Conservation (phyloP, 2,113 vertebrate genomes). For the Phoenicopterus ruber region DNA sequence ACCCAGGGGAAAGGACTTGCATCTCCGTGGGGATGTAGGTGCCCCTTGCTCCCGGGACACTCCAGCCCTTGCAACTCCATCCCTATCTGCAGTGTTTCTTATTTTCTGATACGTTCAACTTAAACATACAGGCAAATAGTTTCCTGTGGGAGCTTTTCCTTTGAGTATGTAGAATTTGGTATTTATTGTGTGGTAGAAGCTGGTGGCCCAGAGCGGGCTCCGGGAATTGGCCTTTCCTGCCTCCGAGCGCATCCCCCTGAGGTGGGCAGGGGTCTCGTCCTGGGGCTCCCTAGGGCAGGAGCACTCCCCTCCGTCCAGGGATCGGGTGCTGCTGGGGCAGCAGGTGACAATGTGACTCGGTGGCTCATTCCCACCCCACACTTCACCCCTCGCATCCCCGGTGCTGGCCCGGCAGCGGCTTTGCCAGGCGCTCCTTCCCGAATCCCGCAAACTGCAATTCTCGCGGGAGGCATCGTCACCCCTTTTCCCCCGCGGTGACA, state of each 20-base stretch:
- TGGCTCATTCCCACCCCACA: background rate
- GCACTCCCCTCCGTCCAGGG: fast-evolving
- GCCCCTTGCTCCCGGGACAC: background rate
- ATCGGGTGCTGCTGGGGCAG: fast-evolving
- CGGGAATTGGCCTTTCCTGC: background rate
- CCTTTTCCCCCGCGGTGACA: background rate
- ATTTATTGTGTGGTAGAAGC: background rate
- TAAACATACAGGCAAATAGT: background rate
- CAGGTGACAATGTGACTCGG: fast-evolving
- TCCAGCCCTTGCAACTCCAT: background rate
- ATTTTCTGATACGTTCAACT: background rate
- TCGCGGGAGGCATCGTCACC: background rate
- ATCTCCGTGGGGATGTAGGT: background rate
- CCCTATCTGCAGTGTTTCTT: background rate
- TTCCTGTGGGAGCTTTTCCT: background rate
- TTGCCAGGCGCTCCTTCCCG: fast-evolving
- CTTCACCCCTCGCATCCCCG: fast-evolving
- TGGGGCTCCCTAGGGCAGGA: background rate
- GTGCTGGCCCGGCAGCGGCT: fast-evolving
- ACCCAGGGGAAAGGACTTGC: background rate
- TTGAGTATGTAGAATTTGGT: fast-evolving
- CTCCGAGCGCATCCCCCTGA: fast-evolving
- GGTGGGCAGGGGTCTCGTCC: background rate
- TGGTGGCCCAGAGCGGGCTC: background rate
- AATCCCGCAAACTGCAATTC: background rate